Evolutionary conservation across 2,888 invertebrate genomes (phyloP).

Genomic region (Hydropsyche betteni): DNA sequence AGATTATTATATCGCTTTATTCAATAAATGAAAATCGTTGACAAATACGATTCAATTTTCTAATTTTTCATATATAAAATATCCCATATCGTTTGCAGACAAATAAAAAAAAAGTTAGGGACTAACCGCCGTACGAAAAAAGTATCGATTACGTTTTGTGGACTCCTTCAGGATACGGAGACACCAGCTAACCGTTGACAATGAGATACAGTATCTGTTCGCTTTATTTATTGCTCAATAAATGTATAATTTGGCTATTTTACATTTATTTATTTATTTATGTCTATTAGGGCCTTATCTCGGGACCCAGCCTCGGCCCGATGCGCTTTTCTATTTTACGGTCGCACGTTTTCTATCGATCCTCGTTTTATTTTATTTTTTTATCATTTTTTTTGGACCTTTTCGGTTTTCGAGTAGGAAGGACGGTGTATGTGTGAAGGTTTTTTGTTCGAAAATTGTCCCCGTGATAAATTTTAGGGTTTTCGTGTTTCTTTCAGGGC

Average conservation of each 20-base stretch:
- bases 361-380: not conserved
- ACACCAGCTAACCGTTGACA: conserved; percentile 27
- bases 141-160: conserved; percentile 26
- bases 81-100: too few relatives aligned
- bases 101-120: not conserved
- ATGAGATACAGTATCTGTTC: conserved; percentile 30
- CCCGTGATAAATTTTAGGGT: conserved; percentile 28
- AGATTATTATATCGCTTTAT: too few relatives aligned
- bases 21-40: too few relatives aligned
- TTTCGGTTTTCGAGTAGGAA: not conserved
- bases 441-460: conserved; percentile 23
- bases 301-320: conserved; percentile 10
- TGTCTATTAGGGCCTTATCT: conserved; percentile 38
- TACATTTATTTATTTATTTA: conserved; percentile 43
- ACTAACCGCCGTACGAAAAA: not conserved
- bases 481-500: conserved; percentile 29
- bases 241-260: conserved; percentile 41
- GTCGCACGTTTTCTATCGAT: conserved; percentile 21
- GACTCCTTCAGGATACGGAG: conserved; percentile 37
- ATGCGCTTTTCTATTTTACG: conserved; percentile 38
- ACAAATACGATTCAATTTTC: too few relatives aligned
- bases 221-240: conserved; percentile 38
- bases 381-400: not conserved
- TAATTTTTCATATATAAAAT: too few relatives aligned
- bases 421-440: conserved; percentile 5